phyloP scores from a whole-genome alignment of 2,888 invertebrate species.

The Cantharis rustica region DNA sequence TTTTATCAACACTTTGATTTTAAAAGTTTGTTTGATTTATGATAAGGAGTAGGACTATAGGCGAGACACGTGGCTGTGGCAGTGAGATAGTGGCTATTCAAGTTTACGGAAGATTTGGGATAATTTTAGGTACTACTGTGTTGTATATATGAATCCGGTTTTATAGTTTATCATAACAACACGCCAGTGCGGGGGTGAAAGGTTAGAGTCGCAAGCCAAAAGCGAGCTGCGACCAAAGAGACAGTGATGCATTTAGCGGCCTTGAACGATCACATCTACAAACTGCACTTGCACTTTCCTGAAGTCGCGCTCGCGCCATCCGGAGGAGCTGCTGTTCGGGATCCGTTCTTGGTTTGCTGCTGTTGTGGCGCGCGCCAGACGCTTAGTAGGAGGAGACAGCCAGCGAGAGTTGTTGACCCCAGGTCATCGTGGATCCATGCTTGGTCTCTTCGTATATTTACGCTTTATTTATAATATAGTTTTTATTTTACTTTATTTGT shows the following conservation, averaged over 20 bases:
- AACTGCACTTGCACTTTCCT: conserved; percentile 43
- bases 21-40: not conserved
- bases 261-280: conserved; percentile 55
- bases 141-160: conserved; percentile 37
- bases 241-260: conserved; percentile 49
- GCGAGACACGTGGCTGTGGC: not conserved
- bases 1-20: not conserved
- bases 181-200: conserved; percentile 19
- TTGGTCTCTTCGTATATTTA: conserved; percentile 47
- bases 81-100: not conserved
- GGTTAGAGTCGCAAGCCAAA: conserved; percentile 49
- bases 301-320: conserved; percentile 34
- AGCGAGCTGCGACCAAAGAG: conserved; percentile 44
- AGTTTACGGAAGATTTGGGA: conserved; percentile 8
- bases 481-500: conserved; percentile 46
- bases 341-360: conserved; percentile 33
- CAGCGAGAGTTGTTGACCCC: conserved; percentile 57
- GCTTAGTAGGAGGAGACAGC: conserved; percentile 55
- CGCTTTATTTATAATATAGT: conserved; percentile 49
- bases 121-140: conserved; percentile 30
- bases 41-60: not conserved
- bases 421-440: conserved; percentile 55
- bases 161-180: conserved; percentile 34
- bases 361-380: conserved; percentile 47
- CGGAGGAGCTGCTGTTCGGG: conserved; percentile 32